Evolutionary conservation across 2,797 vertebrate genomes (phyloP).

Genomic region (Apodemus agrarius): DNA sequence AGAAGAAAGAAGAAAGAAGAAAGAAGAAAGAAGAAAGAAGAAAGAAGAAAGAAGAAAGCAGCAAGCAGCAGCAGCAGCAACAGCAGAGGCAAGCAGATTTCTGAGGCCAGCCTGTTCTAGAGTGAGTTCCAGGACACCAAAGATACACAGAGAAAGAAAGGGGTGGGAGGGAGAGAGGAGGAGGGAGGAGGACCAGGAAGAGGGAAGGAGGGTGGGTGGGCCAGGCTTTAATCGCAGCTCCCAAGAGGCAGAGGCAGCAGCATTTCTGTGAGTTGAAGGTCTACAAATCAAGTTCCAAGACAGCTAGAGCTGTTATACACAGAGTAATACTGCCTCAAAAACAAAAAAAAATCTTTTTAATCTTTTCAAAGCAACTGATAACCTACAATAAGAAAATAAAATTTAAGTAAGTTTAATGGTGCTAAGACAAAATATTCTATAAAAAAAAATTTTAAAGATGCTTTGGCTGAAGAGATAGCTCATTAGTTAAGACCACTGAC

Average conservation of each 20-base stretch:
- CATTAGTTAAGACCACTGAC: background rate
- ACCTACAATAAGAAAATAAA: constrained; percentile 34
- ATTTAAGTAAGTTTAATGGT: background rate
- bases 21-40: no score
- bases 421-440: constrained; percentile 15
- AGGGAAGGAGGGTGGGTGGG: background rate
- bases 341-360: background rate
- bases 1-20: no score
- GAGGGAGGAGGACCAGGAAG: no score
- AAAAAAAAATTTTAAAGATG: background rate
- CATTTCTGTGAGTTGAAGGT: background rate
- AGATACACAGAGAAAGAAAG: no score
- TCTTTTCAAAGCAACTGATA: background rate
- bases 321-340: background rate
- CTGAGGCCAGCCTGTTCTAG: no score
- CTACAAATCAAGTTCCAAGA: background rate
- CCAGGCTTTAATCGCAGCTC: background rate
- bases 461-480: background rate
- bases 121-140: no score
- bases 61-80: no score
- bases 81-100: no score
- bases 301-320: background rate
- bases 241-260: background rate
- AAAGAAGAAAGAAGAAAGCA: no score
- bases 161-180: rapidly evolving